Base-by-base conservation (phyloP, 2,797 vertebrate species). In the Alectoris magna region DNA sequence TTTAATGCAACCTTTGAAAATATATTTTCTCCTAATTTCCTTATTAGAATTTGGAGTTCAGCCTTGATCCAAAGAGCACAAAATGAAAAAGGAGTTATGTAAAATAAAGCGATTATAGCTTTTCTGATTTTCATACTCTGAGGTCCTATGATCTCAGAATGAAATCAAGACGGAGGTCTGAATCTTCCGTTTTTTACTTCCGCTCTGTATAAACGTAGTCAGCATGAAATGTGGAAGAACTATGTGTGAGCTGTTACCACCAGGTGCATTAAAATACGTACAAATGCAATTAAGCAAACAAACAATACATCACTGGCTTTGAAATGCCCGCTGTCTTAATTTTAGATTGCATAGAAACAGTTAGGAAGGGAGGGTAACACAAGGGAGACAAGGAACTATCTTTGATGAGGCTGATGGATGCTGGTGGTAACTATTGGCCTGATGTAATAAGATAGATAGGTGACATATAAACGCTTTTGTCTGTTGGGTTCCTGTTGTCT, bases 1-100 rank as follows among this genome's bases (percentile, higher is more conserved):
- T 79, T 88, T 92, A 91, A 87, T 83, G 69, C 79, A 69, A 74
- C 15, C 7, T 58, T 91, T 74, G 76, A 77, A 62, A 91, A 74
- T 83, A 39, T 87, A 82, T 82, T 95, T 88, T 88, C 44, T 79
- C 10, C 56, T 58, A 82, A 90, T 91, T 84, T 55, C 12, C 46
- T 64, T 53, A 19, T 38, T 81, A 55, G 11, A 87, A 88, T 46
- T 39, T 23, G 5, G 44, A 84, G 18, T 56, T 81, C 29, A 64
- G 14, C 55, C 14, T 84, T 92, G 51, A 63, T 46, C 8, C 73
- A 21, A 88, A 76, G 43, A 78, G 89, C 59, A 67, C 34, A 78
- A 49, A 64, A 76, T 6, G 23, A 44, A 66, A 90, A 87, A 79
- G 24, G 70, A 11, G 17, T 60, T n/a, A 24, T 55, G 8, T 82